phyloP scores from a whole-genome alignment of 2,113 vertebrate genomes.

The Scomber japonicus region DNA sequence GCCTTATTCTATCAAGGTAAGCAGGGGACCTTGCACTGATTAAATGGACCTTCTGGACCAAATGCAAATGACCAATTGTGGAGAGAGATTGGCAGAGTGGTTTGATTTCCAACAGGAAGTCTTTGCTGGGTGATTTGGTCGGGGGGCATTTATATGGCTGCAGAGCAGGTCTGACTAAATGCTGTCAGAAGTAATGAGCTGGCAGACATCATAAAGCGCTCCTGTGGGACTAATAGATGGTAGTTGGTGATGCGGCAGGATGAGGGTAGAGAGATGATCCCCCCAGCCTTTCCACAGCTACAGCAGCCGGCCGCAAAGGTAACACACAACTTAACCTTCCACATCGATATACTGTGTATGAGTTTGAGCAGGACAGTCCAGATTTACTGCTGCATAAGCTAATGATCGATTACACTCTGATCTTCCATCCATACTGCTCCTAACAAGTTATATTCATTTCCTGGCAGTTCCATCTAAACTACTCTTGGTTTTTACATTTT shows the following conservation, averaged over 20 bases:
- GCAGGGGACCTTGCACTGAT: conserved; percentile 78
- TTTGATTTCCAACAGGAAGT: conserved; percentile 81
- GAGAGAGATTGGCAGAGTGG: conserved; percentile 67
- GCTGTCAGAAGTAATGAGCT: conserved; percentile 88
- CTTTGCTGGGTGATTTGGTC: conserved; percentile 80
- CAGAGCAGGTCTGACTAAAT: conserved; percentile 87
- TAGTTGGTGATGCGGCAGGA: conserved; percentile 80
- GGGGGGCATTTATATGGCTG: conserved; percentile 82
- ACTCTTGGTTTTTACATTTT: conserved; percentile 11
- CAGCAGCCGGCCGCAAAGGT: conserved; percentile 64
- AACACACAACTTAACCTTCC: conserved; percentile 35
- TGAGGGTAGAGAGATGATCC: conserved; percentile 79
- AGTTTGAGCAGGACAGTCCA: background rate
- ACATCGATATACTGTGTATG: conserved; percentile 61
- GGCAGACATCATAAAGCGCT: conserved; percentile 86
- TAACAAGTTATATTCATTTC: conserved; percentile 33
- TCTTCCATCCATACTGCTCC: conserved; percentile 30
- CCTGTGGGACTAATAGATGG: conserved; percentile 83
- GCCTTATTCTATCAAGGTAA: conserved; percentile 85
- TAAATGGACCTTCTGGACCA: conserved; percentile 86
- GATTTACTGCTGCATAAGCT: conserved; percentile 32
- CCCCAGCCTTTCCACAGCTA: conserved; percentile 55
- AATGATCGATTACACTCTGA: conserved; percentile 35
- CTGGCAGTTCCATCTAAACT: background rate
- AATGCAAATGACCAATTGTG: conserved; percentile 84